Evolutionary conservation across 2,113 vertebrate genomes (phyloP), one percentile per base, ranked within the genome.

Genomic region (Ailurus styani): DNA sequence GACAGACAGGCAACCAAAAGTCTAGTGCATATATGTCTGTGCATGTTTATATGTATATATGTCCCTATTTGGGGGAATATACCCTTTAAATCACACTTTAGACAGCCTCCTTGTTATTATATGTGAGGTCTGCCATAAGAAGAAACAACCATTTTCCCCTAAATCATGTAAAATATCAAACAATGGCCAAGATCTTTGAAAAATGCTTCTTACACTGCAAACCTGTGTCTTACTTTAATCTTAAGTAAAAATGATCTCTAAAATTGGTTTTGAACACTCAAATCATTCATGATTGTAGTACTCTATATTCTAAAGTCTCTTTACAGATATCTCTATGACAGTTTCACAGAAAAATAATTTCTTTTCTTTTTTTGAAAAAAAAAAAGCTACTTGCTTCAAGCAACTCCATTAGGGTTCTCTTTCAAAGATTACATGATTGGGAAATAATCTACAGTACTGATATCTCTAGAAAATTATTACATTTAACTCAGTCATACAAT

Each of bases 211-310:
- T 83, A 75, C 8, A 70, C 21, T 45, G 6, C 11, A 94, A 77
- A 34, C 42, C 90, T 78, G 6, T 77, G 2, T 92, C 45, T 75
- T 90, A 50, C 68, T 87, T 82, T 73, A 96, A 93, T 66, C 62
- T 95, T 79, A 23, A 34, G 45, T 47, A 72, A 93, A 93, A 97
- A 91, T 66, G 8, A 68, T 88, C 94, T 85, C 87, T 85, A 93
- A 97, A 97, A 85, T 66, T 93, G 50, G 42, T 81, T 96, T 87
- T 57, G n/a, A 12, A 54, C 25, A 13, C 72, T 94, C 81, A 93
- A 20, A 90, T 60, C 84, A 15, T 55, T 95, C 79, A 21, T 78
- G 50, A 82, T 34, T 79, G 9, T 40, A 88, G 52, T 23, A 66
- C 21, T 60, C 50, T 54, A 66, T 77, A 73, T 47, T 83, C 78